Base-by-base conservation (phyloP, 2,888 invertebrate genomes). In the Drosophila subquinaria region DNA sequence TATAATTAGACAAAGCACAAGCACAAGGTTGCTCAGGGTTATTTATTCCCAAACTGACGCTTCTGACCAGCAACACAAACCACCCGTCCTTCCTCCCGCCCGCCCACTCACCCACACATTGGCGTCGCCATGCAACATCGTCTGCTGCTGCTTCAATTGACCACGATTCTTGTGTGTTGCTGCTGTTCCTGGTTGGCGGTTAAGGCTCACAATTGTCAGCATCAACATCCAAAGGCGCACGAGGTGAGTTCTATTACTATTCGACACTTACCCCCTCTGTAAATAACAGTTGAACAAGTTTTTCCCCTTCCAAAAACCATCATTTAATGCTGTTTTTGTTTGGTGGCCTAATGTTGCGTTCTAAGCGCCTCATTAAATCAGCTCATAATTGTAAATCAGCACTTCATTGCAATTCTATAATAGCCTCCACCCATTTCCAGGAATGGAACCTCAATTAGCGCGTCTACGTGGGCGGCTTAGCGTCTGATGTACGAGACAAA, bases 221-320 rank as follows among this genome's bases (percentile, higher is more conserved):
- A 96, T 83, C 93, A 94, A 73, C 95, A 95, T 92, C 95, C 95
- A 3, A 95, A 94, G 88, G 94, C 94, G 63, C 94, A 95, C 90
- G 95, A 96, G 94, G 96, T 96, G 90, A 90, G 91, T 30, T 30
- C 8, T 30, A 30, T 30, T 30, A 30, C 30, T 30, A 30, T 30
- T 30, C 30, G 30, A 30, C 30, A 30, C 6, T 8, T 30, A 6
- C 30, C 8, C 8, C 30, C 30, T 8, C 30, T 8, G 27, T 83
- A 23, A 13, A 0, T 9, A 27, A 50, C 10, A 10, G 13, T 47
- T 47, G 20, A 43, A 4, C 17, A 8, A 5, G 10, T 43, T 15
- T 15, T 20, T 9, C 20, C 10, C 43, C 11, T 15, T 40, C 20
- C 30, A 9, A 43, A 43, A 43, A 20, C 3, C 10, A 30, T 30